Conservation (phyloP, 2,797 vertebrate genomes). For the Sebastes oblongus region DNA sequence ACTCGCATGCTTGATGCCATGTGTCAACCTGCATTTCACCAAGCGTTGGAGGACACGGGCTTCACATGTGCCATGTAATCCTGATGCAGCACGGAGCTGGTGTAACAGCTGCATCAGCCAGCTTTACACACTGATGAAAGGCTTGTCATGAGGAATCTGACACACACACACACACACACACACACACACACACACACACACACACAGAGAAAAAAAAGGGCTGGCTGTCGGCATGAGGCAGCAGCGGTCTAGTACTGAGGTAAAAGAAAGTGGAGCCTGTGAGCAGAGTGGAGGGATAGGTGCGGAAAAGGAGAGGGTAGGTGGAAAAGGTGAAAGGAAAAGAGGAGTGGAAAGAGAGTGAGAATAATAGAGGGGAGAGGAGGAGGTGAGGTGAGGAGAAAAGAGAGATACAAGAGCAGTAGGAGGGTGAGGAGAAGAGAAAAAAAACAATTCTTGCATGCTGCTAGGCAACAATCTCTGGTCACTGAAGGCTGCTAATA, state of each 20-base stretch:
- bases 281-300: conserved; percentile 3
- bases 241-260: neutral
- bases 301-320: neutral
- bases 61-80: conserved; percentile 71
- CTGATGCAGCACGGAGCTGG: conserved; percentile 66
- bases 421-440: conserved; percentile 5
- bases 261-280: conserved; percentile 16
- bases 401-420: conserved; percentile 6
- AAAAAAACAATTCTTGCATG: conserved; percentile 33
- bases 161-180: neutral
- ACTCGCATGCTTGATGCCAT: conserved; percentile 36
- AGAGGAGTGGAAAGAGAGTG: neutral
- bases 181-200: neutral
- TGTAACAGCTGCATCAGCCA: conserved; percentile 70
- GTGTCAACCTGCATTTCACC: conserved; percentile 59
- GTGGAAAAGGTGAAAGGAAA: conserved; percentile 17
- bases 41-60: conserved; percentile 55
- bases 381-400: conserved; percentile 4
- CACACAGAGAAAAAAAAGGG: neutral
- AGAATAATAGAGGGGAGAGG: conserved; percentile 1
- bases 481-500: conserved; percentile 58
- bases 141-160: conserved; percentile 53
- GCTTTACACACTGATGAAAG: conserved; percentile 66
- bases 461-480: conserved; percentile 68
- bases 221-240: conserved; percentile 28